These are phyloP conservation scores for Tetanocera ferruginea DNA, from an alignment of 2,888 invertebrate genomes.

Conservation along the genomic window DNA sequence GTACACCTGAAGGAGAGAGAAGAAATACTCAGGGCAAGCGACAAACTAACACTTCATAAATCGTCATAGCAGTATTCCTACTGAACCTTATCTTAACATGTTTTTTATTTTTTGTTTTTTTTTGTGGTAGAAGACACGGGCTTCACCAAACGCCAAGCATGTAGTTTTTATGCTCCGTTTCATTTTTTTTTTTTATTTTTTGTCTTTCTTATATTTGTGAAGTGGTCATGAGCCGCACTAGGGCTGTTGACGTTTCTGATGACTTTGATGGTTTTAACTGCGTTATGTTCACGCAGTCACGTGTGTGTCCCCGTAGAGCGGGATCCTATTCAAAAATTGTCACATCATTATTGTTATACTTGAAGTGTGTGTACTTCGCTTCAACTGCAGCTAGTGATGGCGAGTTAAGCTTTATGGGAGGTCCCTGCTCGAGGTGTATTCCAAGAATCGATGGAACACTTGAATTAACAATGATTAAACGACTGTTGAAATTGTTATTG, in stretches of 20 bases:
- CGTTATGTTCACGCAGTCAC: not conserved
- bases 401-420: not conserved
- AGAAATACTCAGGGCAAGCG: not conserved
- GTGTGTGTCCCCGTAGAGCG: not conserved
- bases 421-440: not conserved
- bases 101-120: no score
- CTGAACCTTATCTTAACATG: no score
- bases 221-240: slow-evolving; percentile 49
- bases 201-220: slow-evolving; percentile 48
- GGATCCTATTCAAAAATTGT: slow-evolving; percentile 15
- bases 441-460: slow-evolving; percentile 5
- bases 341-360: slow-evolving; percentile 21
- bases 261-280: not conserved
- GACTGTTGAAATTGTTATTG: not conserved
- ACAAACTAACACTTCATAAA: slow-evolving; percentile 19
- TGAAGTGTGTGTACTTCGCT: not conserved
- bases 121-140: no score
- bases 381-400: not conserved
- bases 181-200: no score
- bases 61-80: not conserved
- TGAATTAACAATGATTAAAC: not conserved
- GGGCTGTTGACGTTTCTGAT: slow-evolving; percentile 43
- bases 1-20: not conserved
- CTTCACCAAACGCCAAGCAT: no score
- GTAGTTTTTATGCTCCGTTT: no score